Percentiles rank a stretch among this genome's conserved stretches.
Conservation (phyloP, 1,140 invertebrate genomes). For the Trichonephila inaurata region DNA sequence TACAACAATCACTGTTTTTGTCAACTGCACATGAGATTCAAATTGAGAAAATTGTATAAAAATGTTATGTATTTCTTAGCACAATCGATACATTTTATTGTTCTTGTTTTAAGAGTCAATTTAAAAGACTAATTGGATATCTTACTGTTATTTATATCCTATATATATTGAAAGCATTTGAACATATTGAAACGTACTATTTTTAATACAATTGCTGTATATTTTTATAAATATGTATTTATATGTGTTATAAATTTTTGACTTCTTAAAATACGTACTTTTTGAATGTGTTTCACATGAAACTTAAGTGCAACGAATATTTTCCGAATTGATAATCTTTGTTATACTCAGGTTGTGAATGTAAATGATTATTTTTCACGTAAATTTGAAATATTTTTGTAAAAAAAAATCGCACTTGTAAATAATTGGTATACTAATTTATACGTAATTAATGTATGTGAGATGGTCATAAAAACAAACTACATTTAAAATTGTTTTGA, state of each 20-base stretch:
- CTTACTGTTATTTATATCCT: neutral
- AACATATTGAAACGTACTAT: neutral
- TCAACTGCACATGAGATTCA: too few relatives aligned
- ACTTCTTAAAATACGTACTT: neutral
- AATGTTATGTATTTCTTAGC: too few relatives aligned
- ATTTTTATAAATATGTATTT: constrained; percentile 16
- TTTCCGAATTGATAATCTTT: neutral
- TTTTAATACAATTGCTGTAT: neutral
- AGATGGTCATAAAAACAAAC: too few relatives aligned
- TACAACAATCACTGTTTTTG: too few relatives aligned
- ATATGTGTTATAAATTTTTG: neutral
- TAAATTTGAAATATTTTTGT: neutral
- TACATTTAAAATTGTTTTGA: too few relatives aligned
- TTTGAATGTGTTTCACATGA: neutral
- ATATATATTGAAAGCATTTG: neutral
- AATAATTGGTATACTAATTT: constrained; percentile 3
- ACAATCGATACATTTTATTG: too few relatives aligned
- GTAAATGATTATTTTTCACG: neutral
- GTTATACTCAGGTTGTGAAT: neutral
- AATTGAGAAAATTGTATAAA: too few relatives aligned
- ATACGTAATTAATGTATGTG: neutral
- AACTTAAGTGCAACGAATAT: neutral
- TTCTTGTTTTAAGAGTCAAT: too few relatives aligned
- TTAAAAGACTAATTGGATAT: too few relatives aligned
- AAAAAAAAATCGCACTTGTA: neutral